These are phyloP conservation scores for Epistrophella euchroma DNA, from an alignment of 2,888 invertebrate genomes.

Conservation along the genomic window DNA sequence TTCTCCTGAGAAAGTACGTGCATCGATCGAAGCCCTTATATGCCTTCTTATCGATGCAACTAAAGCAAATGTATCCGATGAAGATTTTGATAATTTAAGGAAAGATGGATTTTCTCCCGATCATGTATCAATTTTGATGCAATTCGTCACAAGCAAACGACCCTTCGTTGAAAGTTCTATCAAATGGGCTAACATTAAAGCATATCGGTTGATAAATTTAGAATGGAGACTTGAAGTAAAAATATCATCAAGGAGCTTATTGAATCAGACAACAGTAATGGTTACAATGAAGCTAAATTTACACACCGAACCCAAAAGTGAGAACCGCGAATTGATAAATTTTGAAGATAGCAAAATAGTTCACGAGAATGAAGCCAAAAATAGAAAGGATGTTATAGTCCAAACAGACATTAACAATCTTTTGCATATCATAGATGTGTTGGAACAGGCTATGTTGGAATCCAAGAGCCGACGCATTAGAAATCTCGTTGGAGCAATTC, in stretches of 20 bases:
- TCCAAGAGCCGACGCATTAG: conserved; percentile 85
- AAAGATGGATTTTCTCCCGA: conserved; percentile 79
- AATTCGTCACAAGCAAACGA: conserved; percentile 82
- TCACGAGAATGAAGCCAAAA: conserved; percentile 80
- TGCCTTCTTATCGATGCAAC: conserved; percentile 89
- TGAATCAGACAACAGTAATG: conserved; percentile 86
- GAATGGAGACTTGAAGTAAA: conserved; percentile 89
- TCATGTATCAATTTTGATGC: conserved; percentile 80
- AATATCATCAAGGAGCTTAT: conserved; percentile 86
- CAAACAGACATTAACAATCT: conserved; percentile 87
- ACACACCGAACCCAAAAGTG: conserved; percentile 83
- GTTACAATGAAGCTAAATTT: conserved; percentile 86
- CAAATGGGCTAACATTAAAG: conserved; percentile 81
- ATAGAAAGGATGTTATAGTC: conserved; percentile 84
- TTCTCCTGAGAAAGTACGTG: conserved; percentile 84
- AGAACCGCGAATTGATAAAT: conserved; percentile 81
- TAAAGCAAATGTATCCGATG: conserved; percentile 86
- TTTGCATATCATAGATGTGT: conserved; percentile 86
- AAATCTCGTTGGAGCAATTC: conserved; percentile 82
- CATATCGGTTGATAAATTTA: conserved; percentile 84
- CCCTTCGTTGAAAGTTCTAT: conserved; percentile 82
- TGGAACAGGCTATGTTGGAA: conserved; percentile 87
- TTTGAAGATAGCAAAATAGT: conserved; percentile 75
- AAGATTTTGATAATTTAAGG: conserved; percentile 78
- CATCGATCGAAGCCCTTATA: conserved; percentile 89